Percentiles rank a stretch among this genome's conserved stretches.
phyloP scores from a whole-genome alignment of 92 coral and sea anemone genomes.

The Epizoanthus fatuus region DNA sequence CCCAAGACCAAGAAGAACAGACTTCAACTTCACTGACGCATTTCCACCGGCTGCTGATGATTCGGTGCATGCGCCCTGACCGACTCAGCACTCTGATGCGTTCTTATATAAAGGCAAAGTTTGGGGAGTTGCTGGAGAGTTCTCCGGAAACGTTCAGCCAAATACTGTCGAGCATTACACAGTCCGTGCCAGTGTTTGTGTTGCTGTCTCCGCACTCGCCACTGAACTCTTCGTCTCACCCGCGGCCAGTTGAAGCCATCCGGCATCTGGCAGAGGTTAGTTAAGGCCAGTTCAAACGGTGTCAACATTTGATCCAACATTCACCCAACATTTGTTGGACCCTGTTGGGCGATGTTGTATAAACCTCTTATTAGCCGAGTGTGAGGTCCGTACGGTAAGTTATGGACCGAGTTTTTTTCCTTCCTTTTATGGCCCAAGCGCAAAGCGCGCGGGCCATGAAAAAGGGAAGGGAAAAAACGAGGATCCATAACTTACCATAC shows the following conservation, averaged over 20 bases:
- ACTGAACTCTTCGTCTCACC: slow-evolving; percentile 62
- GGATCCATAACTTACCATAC: too few relatives aligned
- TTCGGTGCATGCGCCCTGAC: slow-evolving; percentile 93
- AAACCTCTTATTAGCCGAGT: too few relatives aligned
- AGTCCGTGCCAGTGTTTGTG: slow-evolving; percentile 89
- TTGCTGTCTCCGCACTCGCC: slow-evolving; percentile 76
- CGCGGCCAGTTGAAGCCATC: slow-evolving; percentile 76
- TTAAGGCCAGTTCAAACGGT: too few relatives aligned
- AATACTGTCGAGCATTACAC: slow-evolving; percentile 73
- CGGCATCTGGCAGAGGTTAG: slow-evolving; percentile 86
- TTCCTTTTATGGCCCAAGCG: too few relatives aligned
- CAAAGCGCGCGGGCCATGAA: too few relatives aligned
- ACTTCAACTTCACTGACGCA: slow-evolving; percentile 16
- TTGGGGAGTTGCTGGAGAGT: slow-evolving; percentile 78
- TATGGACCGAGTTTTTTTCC: too few relatives aligned
- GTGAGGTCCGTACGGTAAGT: too few relatives aligned
- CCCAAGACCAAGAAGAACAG: slow-evolving; percentile 33
- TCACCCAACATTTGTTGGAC: too few relatives aligned
- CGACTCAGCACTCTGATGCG: slow-evolving; percentile 84
- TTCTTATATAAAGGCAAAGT: slow-evolving; percentile 68
- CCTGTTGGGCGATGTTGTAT: too few relatives aligned
- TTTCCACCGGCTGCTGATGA: slow-evolving; percentile 75
- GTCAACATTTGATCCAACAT: too few relatives aligned
- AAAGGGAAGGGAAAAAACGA: too few relatives aligned
- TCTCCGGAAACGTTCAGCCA: slow-evolving; percentile 76